These are phyloP conservation scores for Ciconia nigra DNA, from an alignment of 2,797 vertebrate species.

Conservation along the genomic window DNA sequence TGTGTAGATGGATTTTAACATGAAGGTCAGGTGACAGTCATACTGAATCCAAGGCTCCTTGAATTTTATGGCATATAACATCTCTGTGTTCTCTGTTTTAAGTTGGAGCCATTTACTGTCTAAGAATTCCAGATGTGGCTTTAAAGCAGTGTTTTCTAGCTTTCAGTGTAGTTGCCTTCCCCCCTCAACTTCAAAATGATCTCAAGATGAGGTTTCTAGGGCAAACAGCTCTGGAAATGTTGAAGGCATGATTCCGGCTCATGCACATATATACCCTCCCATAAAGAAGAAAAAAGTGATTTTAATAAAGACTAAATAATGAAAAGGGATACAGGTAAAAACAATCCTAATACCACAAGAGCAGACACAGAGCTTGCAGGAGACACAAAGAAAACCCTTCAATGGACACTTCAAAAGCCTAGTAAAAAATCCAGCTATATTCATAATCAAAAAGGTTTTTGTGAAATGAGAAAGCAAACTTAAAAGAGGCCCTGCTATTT, in stretches of 20 bases:
- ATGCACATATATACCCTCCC: background rate
- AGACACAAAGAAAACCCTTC: background rate
- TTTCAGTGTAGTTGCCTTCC: background rate
- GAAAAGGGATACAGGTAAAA: slow-evolving; percentile 16
- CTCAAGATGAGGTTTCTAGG: slow-evolving; percentile 47
- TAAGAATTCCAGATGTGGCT: slow-evolving; percentile 58
- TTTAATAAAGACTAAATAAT: slow-evolving; percentile 37
- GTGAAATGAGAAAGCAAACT: slow-evolving; percentile 23
- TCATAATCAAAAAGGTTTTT: background rate
- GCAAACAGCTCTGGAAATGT: background rate
- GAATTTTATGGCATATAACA: slow-evolving; percentile 43
- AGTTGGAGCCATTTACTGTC: slow-evolving; percentile 17
- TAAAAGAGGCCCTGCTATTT: background rate
- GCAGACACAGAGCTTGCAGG: background rate
- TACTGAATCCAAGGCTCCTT: slow-evolving; percentile 15
- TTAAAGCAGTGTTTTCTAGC: slow-evolving; percentile 26
- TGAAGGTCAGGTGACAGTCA: background rate
- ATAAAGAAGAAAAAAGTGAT: background rate
- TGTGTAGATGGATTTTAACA: background rate
- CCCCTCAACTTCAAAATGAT: slow-evolving; percentile 7
- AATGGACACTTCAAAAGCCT: slow-evolving; percentile 10
- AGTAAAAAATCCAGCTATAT: slow-evolving; percentile 11
- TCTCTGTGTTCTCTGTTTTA: background rate
- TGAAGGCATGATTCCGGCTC: background rate
- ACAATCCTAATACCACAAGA: background rate